Base-by-base conservation (phyloP, 2,888 invertebrate genomes). In the Heliconius aoede region DNA sequence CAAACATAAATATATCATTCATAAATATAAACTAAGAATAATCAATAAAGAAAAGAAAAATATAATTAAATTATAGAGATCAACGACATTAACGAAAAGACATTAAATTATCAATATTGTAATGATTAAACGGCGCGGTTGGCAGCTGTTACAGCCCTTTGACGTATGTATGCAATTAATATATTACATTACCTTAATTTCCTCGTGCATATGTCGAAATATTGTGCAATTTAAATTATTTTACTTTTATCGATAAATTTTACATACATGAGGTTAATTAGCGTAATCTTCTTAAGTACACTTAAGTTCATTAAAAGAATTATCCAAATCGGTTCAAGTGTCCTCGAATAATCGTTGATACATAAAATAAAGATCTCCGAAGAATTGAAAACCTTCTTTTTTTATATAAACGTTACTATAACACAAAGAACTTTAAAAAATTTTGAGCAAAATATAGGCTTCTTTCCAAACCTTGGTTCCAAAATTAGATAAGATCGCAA, bases 151-250 rank as follows among this genome's bases (percentile, higher is more conserved):
- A 51, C 55, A 68, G n/a, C 28, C 51, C 68, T 46, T 51, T 51
- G 68, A 68, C 51, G 51, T 13, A 68, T 26, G 26, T 46, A 11
- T 51, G 68, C 51, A 68, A 68, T 68, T 68, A 51, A 68, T 68
- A 68, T 30, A 68, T 68, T 30, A 51, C 28, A 68, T 68, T 68
- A 68, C 30, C 28, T 51, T 68, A 68, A 68, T 51, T 68, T 28
- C 28, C 24, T 46, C 18, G 28, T 46, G 46, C 67, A 51, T 30
- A 11, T 51, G 68, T 51, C 51, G 30, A 46, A 68, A 26, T n/a
- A 51, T n/a, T n/a, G n/a, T 30, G 28, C 13, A 51, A 65, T 65
- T n/a, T n/a, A n/a, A n/a, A 7, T 36, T 24, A 65, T 26, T 24
- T 24, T 13, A 36, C 8, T 36, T n/a, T n/a, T 36, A 13, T n/a